These are phyloP conservation scores for Acanthococcus lagerstroemiae DNA, from an alignment of 2,888 invertebrate species.

Conservation along the genomic window DNA sequence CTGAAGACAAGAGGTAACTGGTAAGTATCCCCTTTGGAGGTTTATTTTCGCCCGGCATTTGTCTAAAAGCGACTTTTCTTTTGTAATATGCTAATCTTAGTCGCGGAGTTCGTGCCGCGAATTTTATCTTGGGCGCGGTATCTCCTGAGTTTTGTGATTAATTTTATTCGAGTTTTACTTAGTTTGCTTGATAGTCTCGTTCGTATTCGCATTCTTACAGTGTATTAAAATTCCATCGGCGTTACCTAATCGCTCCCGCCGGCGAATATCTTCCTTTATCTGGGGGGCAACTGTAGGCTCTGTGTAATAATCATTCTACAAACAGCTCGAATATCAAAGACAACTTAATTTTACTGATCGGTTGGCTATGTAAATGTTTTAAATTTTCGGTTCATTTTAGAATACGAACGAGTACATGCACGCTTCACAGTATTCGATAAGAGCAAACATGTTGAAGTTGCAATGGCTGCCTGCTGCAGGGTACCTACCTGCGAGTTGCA, in stretches of 20 bases:
- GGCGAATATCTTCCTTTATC: not conserved
- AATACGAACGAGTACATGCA: too few relatives aligned
- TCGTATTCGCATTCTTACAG: slow-evolving; percentile 22
- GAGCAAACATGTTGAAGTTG: too few relatives aligned
- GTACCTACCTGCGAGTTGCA: too few relatives aligned
- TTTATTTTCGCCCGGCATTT: not conserved
- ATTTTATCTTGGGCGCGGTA: slow-evolving; percentile 21
- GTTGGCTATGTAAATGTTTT: not conserved
- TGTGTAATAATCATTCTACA: not conserved
- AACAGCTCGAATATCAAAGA: not conserved
- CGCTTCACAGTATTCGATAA: too few relatives aligned
- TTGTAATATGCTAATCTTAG: slow-evolving; percentile 21
- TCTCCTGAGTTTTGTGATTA: slow-evolving; percentile 26
- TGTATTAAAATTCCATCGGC: slow-evolving; percentile 19
- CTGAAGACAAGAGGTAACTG: too few relatives aligned
- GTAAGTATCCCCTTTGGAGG: too few relatives aligned
- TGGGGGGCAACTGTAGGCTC: not conserved
- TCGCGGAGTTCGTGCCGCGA: slow-evolving; percentile 15
- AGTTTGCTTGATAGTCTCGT: slow-evolving; percentile 19
- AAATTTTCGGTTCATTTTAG: too few relatives aligned
- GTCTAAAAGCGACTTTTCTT: slow-evolving; percentile 6
- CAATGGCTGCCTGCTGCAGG: too few relatives aligned
- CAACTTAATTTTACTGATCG: not conserved
- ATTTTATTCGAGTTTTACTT: slow-evolving; percentile 27
- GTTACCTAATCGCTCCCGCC: slow-evolving; percentile 23